Evolutionary conservation across 2,113 vertebrate species (phyloP), one percentile per base, ranked within the genome.

Genomic region (Rallus limicola): DNA sequence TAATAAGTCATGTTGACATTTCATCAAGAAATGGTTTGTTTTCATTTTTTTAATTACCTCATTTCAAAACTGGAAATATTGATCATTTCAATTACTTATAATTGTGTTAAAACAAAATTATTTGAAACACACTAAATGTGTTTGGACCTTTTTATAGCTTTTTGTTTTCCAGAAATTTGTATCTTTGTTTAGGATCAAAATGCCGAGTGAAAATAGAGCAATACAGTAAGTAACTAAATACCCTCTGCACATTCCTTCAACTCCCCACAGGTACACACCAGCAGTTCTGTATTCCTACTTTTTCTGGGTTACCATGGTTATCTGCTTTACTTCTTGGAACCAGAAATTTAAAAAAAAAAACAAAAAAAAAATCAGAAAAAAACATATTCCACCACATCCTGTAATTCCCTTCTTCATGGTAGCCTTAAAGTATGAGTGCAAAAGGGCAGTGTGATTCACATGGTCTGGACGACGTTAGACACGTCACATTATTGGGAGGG

Each of bases 261-360:
- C n/a, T 62, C 48, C 48, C 16, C 38, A 28, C n/a, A 48, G 60
- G 91, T 10, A 33, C 1, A 58, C 7, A 60, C 31, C 46, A 86
- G 36, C 42, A 91, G 23, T 74, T 42, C 11, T 52, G 34, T 28
- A 24, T 18, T 70, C 28, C 38, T 12, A 60, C 16, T 33, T 91
- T 90, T 67, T 44, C 53, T 82, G 42, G 13, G 62, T 95, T 94
- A 85, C 87, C 85, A 85, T 62, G 53, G 74, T 93, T 90, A 87
- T 91, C 34, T 79, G 14, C n/a, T 89, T 84, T 46, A 33, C n/a
- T 50, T 64, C 16, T n/a, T 71, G 63, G 46, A 84, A 78, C 13
- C 8, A 86, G 42, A 74, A 82, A 79, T 42, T 3, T 1, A 3
- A 6, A 53, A 16, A 16, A 64, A 8, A 16, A 24, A 48, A 17